Evolutionary conservation across 2,113 vertebrate species (phyloP).

Genomic region (Butorides virescens): DNA sequence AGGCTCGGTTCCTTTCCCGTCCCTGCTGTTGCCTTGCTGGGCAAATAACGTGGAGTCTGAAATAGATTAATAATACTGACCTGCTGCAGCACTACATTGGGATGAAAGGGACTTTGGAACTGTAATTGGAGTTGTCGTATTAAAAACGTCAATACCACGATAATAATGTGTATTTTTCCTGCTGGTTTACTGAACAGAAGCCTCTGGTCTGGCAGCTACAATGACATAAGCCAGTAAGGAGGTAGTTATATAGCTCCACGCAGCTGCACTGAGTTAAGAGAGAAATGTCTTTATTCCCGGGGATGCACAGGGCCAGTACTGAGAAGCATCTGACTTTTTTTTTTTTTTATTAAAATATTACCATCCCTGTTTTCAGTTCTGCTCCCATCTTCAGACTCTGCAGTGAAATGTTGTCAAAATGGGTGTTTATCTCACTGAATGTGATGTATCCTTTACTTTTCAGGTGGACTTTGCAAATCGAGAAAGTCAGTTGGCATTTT

Average conservation of each 20-base stretch:
- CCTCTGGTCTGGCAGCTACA: background rate
- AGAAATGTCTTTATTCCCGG: background rate
- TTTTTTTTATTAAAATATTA: background rate
- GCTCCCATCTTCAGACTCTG: background rate
- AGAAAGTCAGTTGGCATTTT: conserved; percentile 97
- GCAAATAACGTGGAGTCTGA: background rate
- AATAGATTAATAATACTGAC: background rate
- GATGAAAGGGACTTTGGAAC: conserved; percentile 3
- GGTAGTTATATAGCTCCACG: background rate
- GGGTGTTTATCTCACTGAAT: background rate
- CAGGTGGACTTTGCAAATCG: conserved; percentile 99
- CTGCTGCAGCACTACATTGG: background rate
- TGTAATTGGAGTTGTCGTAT: background rate
- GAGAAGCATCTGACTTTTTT: background rate
- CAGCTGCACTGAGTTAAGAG: background rate
- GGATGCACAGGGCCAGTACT: background rate
- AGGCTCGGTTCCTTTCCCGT: background rate
- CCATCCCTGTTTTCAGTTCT: background rate
- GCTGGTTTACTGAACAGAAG: background rate
- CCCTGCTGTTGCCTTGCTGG: background rate
- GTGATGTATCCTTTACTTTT: background rate
- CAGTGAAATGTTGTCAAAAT: background rate
- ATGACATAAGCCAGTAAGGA: background rate
- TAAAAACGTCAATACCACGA: background rate
- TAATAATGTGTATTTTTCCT: background rate